Evolutionary conservation across 2,113 vertebrate species (phyloP).

Genomic region (Phylloscopus trochilus): DNA sequence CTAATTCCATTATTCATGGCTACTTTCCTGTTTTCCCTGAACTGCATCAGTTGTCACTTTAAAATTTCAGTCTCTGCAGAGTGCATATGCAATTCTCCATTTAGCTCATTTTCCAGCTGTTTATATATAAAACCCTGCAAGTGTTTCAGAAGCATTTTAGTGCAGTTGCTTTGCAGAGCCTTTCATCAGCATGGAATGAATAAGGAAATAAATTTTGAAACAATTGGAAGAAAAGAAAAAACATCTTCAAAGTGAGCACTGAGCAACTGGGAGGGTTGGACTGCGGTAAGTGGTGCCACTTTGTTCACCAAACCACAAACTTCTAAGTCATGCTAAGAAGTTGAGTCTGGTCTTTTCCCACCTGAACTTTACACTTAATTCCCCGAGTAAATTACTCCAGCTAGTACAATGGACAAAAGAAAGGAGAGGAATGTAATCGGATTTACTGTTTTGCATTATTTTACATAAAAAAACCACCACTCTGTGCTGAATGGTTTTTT

Average conservation of each 20-base stretch:
- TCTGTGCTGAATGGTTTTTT: not conserved
- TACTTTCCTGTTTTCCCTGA: not conserved
- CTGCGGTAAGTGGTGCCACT: not conserved
- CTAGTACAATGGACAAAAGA: not conserved
- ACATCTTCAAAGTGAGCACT: not conserved
- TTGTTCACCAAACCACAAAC: not conserved
- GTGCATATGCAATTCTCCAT: not conserved
- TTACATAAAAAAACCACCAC: not conserved
- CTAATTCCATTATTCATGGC: not conserved
- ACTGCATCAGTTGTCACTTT: not conserved
- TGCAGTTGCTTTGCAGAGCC: not conserved
- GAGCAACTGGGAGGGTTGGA: not conserved
- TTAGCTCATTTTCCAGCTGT: slow-evolving; percentile 16
- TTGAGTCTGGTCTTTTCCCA: not conserved
- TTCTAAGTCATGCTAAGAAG: not conserved
- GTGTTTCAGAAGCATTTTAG: not conserved
- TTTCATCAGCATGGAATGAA: not conserved
- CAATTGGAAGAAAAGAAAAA: not conserved
- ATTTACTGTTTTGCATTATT: not conserved
- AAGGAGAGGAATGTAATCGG: not conserved
- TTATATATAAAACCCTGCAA: not conserved
- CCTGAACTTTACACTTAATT: not conserved
- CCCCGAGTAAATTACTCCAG: not conserved
- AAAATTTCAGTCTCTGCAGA: not conserved
- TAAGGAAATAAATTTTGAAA: slow-evolving; percentile 36